These are phyloP conservation scores for Periphyllus acericola DNA, from an alignment of 2,888 invertebrate genomes.

Conservation along the genomic window DNA sequence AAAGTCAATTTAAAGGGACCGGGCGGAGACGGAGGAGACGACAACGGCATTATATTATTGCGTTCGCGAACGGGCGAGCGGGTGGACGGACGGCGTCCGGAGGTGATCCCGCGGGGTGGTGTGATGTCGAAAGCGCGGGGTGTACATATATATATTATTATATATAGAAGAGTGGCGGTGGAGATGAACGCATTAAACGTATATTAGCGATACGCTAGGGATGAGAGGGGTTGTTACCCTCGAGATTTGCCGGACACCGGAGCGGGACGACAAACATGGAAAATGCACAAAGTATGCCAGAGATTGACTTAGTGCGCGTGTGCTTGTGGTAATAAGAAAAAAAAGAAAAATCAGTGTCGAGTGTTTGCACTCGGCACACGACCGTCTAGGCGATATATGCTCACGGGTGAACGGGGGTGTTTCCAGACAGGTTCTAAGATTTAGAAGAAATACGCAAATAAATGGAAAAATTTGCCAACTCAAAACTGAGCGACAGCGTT, in stretches of 20 bases:
- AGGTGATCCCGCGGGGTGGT: not conserved
- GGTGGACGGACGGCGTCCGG: not conserved
- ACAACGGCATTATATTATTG: not conserved
- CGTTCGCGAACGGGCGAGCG: not conserved
- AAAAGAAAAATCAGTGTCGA: not conserved
- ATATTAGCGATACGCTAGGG: not conserved
- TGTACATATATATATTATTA: too few species aligned
- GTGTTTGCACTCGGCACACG: not conserved
- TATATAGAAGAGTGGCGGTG: not conserved
- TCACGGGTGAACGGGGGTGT: too few species aligned
- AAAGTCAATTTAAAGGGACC: conserved; percentile 52
- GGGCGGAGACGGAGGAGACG: conserved; percentile 3
- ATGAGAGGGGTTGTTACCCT: not conserved
- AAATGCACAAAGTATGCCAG: not conserved
- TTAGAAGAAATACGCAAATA: too few species aligned
- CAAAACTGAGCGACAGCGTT: too few species aligned
- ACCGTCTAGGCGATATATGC: not conserved
- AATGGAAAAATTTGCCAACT: too few species aligned
- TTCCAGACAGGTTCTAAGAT: too few species aligned
- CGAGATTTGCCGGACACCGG: not conserved
- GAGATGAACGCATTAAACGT: conserved; percentile 15
- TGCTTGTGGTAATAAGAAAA: not conserved
- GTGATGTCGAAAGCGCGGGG: too few species aligned
- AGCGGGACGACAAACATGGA: not conserved
- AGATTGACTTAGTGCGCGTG: too few species aligned